Conservation (phyloP, 2,113 vertebrate genomes). For the Marmota flaviventris region DNA sequence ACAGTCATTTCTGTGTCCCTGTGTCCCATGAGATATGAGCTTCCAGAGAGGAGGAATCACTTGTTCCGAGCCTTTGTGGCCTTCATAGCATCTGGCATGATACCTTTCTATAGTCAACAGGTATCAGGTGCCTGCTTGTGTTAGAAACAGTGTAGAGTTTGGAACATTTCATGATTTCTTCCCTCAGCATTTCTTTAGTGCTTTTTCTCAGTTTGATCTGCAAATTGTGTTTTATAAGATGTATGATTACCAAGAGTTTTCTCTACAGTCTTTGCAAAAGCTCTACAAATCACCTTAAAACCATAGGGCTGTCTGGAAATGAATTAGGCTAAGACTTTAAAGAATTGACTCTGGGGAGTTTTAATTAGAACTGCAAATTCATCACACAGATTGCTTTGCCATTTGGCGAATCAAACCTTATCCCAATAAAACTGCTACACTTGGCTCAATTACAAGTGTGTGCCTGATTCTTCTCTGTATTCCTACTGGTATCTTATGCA, state of each 20-base stretch:
- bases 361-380: conserved; percentile 52
- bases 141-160: not conserved
- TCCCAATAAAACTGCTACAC: not conserved
- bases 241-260: not conserved
- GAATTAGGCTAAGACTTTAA: not conserved
- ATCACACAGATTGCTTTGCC: conserved; percentile 34
- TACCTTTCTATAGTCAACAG: not conserved
- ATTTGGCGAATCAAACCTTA: not conserved
- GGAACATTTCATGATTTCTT: not conserved
- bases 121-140: not conserved
- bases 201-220: not conserved
- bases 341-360: conserved; percentile 14
- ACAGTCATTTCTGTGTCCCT: not conserved
- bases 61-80: not conserved
- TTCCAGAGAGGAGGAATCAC: not conserved
- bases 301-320: not conserved
- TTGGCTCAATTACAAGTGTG: not conserved
- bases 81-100: not conserved
- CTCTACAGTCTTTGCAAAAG: conserved; percentile 9
- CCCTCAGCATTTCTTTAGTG: not conserved
- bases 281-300: not conserved
- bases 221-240: not conserved
- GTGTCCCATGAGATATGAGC: not conserved
- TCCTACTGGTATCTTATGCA: not conserved
- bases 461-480: not conserved